Evolutionary conservation across 2,797 vertebrate genomes (phyloP).

Genomic region (Dallia pectoralis): DNA sequence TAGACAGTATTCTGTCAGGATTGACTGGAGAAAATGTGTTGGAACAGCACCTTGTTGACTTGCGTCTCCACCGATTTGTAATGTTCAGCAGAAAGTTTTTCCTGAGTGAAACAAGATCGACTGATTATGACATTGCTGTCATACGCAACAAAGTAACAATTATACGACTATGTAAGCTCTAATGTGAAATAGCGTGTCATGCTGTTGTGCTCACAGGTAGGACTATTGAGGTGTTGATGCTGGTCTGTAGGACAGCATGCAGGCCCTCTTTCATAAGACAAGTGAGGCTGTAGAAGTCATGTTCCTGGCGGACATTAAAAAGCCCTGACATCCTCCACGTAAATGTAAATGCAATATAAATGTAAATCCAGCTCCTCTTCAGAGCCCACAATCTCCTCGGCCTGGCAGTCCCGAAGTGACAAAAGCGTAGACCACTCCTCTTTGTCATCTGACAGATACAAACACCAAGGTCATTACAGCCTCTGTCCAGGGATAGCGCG

Average conservation of each 20-base stretch:
- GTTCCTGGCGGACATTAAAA: conserved; percentile 74
- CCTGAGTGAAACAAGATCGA: conserved; percentile 32
- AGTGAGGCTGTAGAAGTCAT: conserved; percentile 69
- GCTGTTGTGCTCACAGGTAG: conserved; percentile 50
- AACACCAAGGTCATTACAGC: neutral
- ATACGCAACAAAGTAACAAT: neutral
- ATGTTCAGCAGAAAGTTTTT: conserved; percentile 44
- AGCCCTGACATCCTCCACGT: conserved; percentile 67
- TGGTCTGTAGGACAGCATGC: conserved; percentile 59
- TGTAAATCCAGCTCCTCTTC: conserved; percentile 56
- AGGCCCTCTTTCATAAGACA: conserved; percentile 76
- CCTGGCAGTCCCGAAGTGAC: neutral
- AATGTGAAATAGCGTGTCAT: neutral
- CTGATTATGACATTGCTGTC: neutral
- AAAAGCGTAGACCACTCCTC: neutral
- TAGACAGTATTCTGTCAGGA: neutral
- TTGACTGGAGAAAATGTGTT: neutral
- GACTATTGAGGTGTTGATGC: conserved; percentile 46
- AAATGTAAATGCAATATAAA: too few species aligned
- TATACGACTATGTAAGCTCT: neutral
- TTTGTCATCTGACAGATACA: conserved; percentile 31
- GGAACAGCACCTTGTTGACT: conserved; percentile 43
- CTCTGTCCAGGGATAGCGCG: too few species aligned
- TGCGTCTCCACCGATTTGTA: conserved; percentile 52
- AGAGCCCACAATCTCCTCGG: conserved; percentile 61